Evolutionary conservation across 2,797 vertebrate species (phyloP).

Genomic region (Lophotriccus pileatus): DNA sequence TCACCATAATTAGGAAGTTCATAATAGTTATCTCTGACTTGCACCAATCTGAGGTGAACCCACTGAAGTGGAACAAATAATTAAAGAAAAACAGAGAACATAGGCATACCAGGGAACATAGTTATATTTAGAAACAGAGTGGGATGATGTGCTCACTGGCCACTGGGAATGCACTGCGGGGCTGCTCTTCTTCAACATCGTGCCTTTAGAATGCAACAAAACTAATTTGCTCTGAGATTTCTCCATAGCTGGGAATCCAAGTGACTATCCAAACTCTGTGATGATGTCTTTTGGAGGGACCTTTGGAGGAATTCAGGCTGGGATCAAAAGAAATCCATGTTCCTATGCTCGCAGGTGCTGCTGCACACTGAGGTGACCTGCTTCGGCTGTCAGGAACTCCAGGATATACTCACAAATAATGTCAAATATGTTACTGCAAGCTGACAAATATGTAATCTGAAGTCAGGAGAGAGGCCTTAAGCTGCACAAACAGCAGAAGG

Average conservation of each 20-base stretch:
- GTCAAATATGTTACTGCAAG: not conserved
- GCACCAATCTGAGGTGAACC: conserved; percentile 11
- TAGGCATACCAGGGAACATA: conserved; percentile 1
- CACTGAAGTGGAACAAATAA: conserved; percentile 61
- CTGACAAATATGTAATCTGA: not conserved
- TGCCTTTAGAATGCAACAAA: not conserved
- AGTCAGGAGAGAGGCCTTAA: not conserved
- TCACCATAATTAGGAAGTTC: conserved; percentile 32
- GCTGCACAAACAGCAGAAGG: not conserved
- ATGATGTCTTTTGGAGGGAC: not conserved
- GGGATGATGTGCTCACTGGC: conserved; percentile 12
- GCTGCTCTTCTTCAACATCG: not conserved
- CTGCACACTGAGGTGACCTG: not conserved
- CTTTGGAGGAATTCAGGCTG: not conserved
- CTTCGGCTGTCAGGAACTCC: not conserved
- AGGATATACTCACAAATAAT: not conserved
- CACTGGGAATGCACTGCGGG: not conserved
- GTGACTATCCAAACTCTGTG: not conserved
- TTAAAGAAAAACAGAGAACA: conserved; percentile 62
- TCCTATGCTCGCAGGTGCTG: not conserved
- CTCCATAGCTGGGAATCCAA: conserved; percentile 2
- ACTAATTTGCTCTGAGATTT: conserved; percentile 52
- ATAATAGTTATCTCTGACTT: conserved; percentile 6
- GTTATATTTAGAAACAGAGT: conserved; percentile 50
- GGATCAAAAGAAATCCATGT: not conserved